These are phyloP conservation scores for Gephyroberyx darwinii DNA, from an alignment of 2,797 vertebrate genomes.

Conservation along the genomic window DNA sequence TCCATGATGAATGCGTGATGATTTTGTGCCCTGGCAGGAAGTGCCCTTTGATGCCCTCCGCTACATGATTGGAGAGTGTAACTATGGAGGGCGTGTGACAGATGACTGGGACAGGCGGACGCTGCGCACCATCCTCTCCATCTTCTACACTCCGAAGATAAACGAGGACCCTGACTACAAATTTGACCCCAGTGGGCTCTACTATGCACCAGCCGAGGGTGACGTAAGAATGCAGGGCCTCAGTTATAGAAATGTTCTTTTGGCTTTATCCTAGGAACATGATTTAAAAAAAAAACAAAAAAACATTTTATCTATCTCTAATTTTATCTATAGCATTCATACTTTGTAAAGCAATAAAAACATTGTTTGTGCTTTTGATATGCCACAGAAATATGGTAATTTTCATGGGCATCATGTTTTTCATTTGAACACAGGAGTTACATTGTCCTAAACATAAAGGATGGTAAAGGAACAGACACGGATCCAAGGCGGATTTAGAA, in stretches of 20 bases:
- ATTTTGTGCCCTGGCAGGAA: constrained; percentile 74
- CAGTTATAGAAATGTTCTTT: not conserved
- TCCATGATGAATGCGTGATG: not conserved
- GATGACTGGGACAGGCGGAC: constrained; percentile 91
- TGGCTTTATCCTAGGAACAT: too few species aligned
- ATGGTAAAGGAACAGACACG: too few species aligned
- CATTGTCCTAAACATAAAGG: too few species aligned
- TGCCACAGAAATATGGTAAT: not conserved
- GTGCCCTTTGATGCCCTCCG: constrained; percentile 87
- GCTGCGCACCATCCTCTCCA: constrained; percentile 84
- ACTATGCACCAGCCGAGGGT: constrained; percentile 84
- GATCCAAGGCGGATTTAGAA: too few species aligned
- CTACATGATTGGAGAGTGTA: constrained; percentile 91
- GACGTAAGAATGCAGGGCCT: constrained; percentile 73
- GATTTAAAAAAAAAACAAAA: not conserved
- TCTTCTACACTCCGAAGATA: constrained; percentile 82
- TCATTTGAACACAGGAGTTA: not conserved
- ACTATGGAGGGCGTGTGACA: constrained; percentile 88
- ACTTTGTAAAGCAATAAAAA: not conserved
- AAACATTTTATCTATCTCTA: not conserved
- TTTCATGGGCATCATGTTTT: too few species aligned
- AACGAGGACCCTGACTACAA: constrained; percentile 77
- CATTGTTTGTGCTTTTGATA: not conserved
- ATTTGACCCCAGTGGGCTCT: constrained; percentile 88
- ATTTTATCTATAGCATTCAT: not conserved